A percentile compares a stretch with the other conserved stretches of the same genome.
phyloP scores from a whole-genome alignment of 2,797 vertebrate species.

The Lagorchestes hirsutus region DNA sequence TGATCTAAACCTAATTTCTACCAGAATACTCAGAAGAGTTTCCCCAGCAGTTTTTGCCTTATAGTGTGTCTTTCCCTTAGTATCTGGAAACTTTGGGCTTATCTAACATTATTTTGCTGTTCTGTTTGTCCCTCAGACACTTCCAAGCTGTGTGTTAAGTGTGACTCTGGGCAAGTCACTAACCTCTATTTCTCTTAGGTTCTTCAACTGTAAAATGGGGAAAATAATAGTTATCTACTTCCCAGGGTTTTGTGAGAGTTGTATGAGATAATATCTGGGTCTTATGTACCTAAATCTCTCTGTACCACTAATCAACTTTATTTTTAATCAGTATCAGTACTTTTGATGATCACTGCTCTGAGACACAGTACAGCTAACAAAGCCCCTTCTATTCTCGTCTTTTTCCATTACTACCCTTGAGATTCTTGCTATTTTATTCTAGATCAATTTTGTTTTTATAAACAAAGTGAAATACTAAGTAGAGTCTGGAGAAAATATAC shows the following conservation, averaged over 20 bases:
- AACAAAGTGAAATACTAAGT: background rate
- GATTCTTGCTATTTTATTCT: background rate
- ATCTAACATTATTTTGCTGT: background rate
- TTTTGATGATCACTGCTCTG: background rate
- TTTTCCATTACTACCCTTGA: background rate
- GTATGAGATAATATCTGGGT: background rate
- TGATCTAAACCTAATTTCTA: background rate
- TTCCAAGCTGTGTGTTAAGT: background rate
- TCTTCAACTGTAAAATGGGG: background rate
- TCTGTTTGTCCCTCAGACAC: background rate
- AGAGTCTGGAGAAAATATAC: background rate
- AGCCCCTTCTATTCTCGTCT: background rate
- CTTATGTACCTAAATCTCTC: background rate
- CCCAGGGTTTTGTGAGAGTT: background rate
- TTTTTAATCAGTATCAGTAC: background rate
- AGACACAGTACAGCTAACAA: background rate
- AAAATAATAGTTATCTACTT: background rate
- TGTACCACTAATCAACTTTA: background rate
- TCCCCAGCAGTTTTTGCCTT: background rate
- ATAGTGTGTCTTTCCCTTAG: background rate
- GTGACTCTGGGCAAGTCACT: background rate
- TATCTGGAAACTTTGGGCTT: background rate
- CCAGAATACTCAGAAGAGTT: background rate
- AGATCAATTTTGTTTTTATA: background rate
- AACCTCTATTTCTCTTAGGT: background rate